A percentile compares a stretch with the other conserved stretches of the same genome.
These are phyloP conservation scores for Cisticola juncidis DNA, from an alignment of 2,113 vertebrate genomes.

Conservation along the genomic window DNA sequence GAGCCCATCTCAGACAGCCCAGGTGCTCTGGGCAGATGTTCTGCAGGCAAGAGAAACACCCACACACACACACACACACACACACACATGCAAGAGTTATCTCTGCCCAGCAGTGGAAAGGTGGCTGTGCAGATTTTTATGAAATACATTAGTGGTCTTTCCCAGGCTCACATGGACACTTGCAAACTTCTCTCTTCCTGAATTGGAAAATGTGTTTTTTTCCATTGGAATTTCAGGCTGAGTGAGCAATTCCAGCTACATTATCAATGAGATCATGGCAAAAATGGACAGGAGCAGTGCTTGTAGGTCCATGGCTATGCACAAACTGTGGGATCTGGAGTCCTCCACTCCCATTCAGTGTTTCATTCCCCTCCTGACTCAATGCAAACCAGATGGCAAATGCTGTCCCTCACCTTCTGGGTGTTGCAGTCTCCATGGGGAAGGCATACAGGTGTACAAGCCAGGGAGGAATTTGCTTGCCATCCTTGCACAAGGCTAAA, in stretches of 20 bases:
- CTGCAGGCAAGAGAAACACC: not conserved
- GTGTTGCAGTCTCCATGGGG: not conserved
- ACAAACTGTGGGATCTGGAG: not conserved
- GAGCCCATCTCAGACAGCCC: not conserved
- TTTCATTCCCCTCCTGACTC: not conserved
- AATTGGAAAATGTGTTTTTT: not conserved
- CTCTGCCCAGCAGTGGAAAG: not conserved
- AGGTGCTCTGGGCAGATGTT: not conserved
- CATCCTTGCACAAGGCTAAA: not conserved
- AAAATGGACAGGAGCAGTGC: not conserved
- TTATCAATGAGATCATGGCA: not conserved
- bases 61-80: not conserved
- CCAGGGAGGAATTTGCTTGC: not conserved
- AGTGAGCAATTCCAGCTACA: not conserved
- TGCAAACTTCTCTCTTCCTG: not conserved
- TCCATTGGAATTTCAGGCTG: not conserved
- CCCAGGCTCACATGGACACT: not conserved
- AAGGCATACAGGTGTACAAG: not conserved
- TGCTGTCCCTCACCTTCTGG: not conserved
- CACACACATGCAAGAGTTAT: not conserved
- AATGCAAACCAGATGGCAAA: not conserved
- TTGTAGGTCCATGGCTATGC: not conserved
- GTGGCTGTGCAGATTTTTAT: not conserved
- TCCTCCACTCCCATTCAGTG: not conserved
- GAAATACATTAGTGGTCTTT: not conserved